Conservation (phyloP, 2,113 vertebrate species). For the Sorex fumeus region DNA sequence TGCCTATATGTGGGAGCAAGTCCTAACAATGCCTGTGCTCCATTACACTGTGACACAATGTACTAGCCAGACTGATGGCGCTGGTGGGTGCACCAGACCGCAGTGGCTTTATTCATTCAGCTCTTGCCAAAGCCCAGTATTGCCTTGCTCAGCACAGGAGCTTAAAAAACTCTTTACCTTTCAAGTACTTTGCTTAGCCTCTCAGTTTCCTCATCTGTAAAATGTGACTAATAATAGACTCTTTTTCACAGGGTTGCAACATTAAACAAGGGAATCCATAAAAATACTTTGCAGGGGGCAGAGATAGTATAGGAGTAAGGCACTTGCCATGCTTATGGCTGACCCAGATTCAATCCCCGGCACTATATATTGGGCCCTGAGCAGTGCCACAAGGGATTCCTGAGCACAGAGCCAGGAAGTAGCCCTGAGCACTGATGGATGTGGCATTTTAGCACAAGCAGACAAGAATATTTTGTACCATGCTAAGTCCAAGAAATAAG, state of each 20-base stretch:
- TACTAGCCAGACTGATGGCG: not conserved
- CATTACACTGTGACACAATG: not conserved
- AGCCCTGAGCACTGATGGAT: too few species aligned
- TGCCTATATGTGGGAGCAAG: not conserved
- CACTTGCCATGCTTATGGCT: too few species aligned
- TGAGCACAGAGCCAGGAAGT: too few species aligned
- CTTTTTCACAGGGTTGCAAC: not conserved
- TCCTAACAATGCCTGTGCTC: not conserved
- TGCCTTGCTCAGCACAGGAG: not conserved
- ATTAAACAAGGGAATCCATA: too few species aligned
- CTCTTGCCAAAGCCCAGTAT: slow-evolving; percentile 8
- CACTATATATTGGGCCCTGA: too few species aligned
- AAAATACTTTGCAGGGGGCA: too few species aligned
- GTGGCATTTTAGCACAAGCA: too few species aligned
- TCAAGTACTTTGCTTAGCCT: not conserved
- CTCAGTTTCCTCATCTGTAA: not conserved
- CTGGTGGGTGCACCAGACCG: rapidly evolving
- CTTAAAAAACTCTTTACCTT: not conserved
- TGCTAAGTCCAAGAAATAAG: slow-evolving; percentile 8
- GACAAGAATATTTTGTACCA: not conserved
- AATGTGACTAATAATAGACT: not conserved
- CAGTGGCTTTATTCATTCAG: not conserved
- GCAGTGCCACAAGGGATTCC: too few species aligned
- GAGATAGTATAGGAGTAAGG: too few species aligned
- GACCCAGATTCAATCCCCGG: too few species aligned